A percentile compares a stretch with the other conserved stretches of the same genome.
These are phyloP conservation scores for Venusia cambrica DNA, from an alignment of 2,888 invertebrate species.

Conservation along the genomic window DNA sequence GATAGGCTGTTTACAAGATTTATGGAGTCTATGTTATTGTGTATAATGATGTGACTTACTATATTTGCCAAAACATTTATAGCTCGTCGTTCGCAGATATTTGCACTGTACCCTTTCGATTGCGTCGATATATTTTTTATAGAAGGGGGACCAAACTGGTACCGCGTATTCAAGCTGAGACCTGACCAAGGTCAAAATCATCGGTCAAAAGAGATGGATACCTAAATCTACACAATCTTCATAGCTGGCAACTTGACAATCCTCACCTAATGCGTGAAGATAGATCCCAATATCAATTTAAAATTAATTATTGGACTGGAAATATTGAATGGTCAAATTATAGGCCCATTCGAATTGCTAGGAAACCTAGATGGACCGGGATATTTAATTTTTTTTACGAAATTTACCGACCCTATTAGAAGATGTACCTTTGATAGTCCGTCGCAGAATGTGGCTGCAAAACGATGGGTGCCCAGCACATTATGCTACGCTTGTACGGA, in stretches of 20 bases:
- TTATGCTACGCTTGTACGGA: neutral
- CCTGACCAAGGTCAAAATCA: no score
- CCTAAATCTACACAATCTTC: slow-evolving; percentile 27
- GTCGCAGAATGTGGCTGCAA: slow-evolving; percentile 2
- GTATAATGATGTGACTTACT: no score
- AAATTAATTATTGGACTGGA: neutral
- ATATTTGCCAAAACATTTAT: no score
- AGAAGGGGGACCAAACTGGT: no score
- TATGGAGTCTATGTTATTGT: no score
- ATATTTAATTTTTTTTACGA: neutral
- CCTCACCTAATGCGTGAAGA: slow-evolving; percentile 27
- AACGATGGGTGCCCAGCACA: slow-evolving; percentile 1
- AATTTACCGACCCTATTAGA: neutral
- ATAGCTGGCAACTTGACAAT: slow-evolving; percentile 24
- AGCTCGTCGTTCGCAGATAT: no score
- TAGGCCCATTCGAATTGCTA: neutral
- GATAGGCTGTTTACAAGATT: no score
- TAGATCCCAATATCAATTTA: slow-evolving; percentile 28
- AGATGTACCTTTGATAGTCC: neutral
- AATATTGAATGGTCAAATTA: neutral
- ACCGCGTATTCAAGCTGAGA: no score
- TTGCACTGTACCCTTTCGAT: no score
- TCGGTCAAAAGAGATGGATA: slow-evolving; percentile 12
- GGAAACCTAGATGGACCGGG: neutral
- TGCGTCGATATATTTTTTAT: no score